Conservation (phyloP, 2,797 vertebrate species). For the Acrocephalus scirpaceus region DNA sequence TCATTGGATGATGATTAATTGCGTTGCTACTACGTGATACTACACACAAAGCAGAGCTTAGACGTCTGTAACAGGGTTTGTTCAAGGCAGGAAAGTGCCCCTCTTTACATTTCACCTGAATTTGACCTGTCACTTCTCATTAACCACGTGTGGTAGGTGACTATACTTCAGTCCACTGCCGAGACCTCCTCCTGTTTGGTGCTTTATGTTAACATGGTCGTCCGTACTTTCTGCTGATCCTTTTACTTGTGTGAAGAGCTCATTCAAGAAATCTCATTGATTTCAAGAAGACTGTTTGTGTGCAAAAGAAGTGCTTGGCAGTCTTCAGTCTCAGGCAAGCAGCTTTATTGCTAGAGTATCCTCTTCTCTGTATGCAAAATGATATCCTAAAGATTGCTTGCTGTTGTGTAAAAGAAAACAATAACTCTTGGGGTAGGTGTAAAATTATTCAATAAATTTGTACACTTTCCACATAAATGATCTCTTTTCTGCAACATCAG, state of each 20-base stretch:
- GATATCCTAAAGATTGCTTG: conserved; percentile 1
- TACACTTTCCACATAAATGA: not conserved
- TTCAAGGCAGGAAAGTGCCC: not conserved
- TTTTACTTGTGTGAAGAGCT: conserved; percentile 48
- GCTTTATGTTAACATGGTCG: not conserved
- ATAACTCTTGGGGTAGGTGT: not conserved
- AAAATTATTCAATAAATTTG: not conserved
- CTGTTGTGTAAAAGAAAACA: conserved; percentile 6
- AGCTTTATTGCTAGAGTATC: not conserved
- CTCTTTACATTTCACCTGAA: not conserved
- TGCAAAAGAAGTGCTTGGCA: conserved; percentile 27
- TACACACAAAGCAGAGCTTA: not conserved
- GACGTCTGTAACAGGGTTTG: not conserved
- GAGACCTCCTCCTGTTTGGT: not conserved
- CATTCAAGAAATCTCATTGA: conserved; percentile 52
- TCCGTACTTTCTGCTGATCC: conserved; percentile 35
- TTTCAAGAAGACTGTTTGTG: conserved; percentile 42
- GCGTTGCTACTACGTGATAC: not conserved
- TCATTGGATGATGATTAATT: not conserved
- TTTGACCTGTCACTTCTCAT: conserved; percentile 31
- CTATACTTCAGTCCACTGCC: not conserved
- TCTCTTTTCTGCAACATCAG: not conserved
- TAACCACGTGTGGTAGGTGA: conserved; percentile 15
- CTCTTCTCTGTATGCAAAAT: conserved; percentile 7
- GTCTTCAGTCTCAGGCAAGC: conserved; percentile 38